Conservation (phyloP, 1,140 invertebrate species). For the Idris sp. region DNA sequence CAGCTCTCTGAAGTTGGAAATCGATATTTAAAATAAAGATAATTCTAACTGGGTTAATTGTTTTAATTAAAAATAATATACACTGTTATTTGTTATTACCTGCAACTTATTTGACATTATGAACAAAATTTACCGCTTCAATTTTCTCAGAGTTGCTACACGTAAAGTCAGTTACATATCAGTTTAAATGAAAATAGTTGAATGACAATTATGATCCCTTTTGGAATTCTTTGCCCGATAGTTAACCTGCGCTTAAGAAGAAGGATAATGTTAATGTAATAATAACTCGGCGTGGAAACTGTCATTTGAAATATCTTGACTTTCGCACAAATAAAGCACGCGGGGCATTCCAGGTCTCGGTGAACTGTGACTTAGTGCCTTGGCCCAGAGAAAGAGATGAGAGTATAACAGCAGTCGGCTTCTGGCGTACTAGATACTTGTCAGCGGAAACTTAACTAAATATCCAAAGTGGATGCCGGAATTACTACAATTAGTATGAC, state of each 20-base stretch:
- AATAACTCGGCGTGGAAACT: constrained; percentile 40
- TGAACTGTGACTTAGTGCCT: constrained; percentile 51
- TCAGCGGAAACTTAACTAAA: constrained; percentile 79
- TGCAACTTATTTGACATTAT: too few relatives aligned
- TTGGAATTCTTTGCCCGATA: constrained; percentile 34
- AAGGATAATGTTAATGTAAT: constrained; percentile 54
- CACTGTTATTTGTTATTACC: too few relatives aligned
- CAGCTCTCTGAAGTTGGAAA: too few relatives aligned
- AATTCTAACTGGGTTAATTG: too few relatives aligned
- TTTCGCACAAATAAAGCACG: constrained; percentile 59
- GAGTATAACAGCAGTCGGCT: constrained; percentile 60
- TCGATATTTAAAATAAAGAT: too few relatives aligned
- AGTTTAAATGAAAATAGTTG: constrained; percentile 45
- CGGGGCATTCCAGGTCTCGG: constrained; percentile 46
- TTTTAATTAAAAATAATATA: too few relatives aligned
- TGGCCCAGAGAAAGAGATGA: constrained; percentile 58
- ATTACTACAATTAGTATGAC: constrained; percentile 78
- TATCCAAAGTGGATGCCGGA: constrained; percentile 78
- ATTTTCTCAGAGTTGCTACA: too few relatives aligned
- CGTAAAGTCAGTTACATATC: constrained; percentile 23
- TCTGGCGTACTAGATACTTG: constrained; percentile 67
- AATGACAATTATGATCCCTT: constrained; percentile 38
- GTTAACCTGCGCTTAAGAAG: constrained; percentile 25
- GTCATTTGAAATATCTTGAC: constrained; percentile 41
- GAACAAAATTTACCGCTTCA: too few relatives aligned